Conservation (phyloP, 2,797 vertebrate species). For the Spatula clypeata region DNA sequence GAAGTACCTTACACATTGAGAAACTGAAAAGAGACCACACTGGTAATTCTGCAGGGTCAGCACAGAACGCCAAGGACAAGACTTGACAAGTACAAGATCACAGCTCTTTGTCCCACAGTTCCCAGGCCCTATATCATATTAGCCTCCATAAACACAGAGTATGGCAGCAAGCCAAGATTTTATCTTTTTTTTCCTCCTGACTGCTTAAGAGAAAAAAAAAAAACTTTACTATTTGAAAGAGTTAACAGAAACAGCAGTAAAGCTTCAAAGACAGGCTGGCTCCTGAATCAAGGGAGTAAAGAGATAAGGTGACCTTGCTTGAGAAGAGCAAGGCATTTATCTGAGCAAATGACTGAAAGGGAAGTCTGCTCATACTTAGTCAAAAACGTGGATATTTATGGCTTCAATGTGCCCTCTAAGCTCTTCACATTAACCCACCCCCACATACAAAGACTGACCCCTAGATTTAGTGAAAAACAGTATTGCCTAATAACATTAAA, state of each 20-base stretch:
- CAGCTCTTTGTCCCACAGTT: neutral
- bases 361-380: neutral
- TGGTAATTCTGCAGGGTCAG: neutral
- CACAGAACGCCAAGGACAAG: neutral
- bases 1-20: neutral
- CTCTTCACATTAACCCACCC: neutral
- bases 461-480: neutral
- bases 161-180: neutral
- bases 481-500: neutral
- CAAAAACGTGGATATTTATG: neutral
- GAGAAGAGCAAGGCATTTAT: neutral
- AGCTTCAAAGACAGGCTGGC: constrained; percentile 22
- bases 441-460: neutral
- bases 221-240: neutral
- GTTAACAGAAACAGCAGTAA: neutral
- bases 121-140: neutral
- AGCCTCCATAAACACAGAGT: neutral
- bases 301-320: neutral
- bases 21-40: neutral
- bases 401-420: neutral
- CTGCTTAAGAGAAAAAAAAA: neutral
- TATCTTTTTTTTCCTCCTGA: neutral
- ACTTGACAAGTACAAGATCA: neutral
- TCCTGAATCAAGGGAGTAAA: neutral
- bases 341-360: neutral